These are phyloP conservation scores for Drosophila helvetica DNA, from an alignment of 2,888 invertebrate species.

Conservation along the genomic window DNA sequence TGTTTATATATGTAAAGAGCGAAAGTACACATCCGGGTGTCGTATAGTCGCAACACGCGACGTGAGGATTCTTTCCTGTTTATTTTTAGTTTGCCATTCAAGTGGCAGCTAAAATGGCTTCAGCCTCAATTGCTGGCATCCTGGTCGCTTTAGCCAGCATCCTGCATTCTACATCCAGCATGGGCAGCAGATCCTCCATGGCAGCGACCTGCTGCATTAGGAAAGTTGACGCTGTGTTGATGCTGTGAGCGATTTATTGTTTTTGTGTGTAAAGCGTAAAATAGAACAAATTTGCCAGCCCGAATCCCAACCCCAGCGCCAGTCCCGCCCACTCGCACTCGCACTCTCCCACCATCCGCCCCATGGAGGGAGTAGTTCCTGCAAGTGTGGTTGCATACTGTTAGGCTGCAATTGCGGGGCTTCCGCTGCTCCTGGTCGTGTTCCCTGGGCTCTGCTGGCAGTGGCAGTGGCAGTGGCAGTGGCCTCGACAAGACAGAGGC, in stretches of 20 bases:
- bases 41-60: no score
- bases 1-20: no score
- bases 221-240: conserved; percentile 69
- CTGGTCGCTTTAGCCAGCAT: conserved; percentile 31
- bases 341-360: background rate
- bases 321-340: conserved; percentile 6
- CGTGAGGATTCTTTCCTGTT: background rate
- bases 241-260: conserved; percentile 79
- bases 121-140: conserved; percentile 73
- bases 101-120: conserved; percentile 79
- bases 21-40: no score
- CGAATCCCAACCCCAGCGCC: background rate
- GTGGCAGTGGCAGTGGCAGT: no score
- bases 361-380: conserved; percentile 6
- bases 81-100: conserved; percentile 65
- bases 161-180: conserved; percentile 10
- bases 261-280: conserved; percentile 79
- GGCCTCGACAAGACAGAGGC: no score
- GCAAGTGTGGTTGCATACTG: conserved; percentile 44
- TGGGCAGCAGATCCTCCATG: background rate
- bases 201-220: conserved; percentile 63
- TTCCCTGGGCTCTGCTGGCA: background rate
- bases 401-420: conserved; percentile 50
- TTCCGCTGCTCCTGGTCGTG: conserved; percentile 7
- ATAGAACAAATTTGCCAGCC: conserved; percentile 71